Evolutionary conservation across 2,888 invertebrate genomes (phyloP).

Genomic region (Brachyptera risi): DNA sequence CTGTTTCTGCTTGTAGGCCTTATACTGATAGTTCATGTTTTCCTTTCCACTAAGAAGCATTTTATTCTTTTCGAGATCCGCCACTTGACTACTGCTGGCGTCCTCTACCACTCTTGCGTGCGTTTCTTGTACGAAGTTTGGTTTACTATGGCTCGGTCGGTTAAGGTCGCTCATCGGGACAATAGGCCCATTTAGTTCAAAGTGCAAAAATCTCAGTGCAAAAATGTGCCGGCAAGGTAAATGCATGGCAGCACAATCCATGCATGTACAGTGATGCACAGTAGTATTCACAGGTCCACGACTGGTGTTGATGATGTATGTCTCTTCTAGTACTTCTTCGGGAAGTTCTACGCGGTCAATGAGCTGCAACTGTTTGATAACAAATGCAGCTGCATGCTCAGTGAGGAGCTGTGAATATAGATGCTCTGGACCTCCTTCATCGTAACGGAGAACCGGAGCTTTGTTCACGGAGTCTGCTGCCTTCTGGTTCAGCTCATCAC

Average conservation of each 20-base stretch:
- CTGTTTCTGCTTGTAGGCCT: neutral
- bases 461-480: conserved; percentile 26
- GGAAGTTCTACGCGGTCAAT: neutral
- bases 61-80: too few relatives aligned
- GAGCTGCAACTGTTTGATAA: neutral
- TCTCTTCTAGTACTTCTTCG: neutral
- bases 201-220: too few relatives aligned
- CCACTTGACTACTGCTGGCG: too few relatives aligned
- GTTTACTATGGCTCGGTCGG: too few relatives aligned
- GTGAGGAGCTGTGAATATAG: neutral
- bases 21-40: neutral
- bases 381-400: neutral
- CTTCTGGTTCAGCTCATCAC: conserved; percentile 23
- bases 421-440: neutral
- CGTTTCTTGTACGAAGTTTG: too few relatives aligned
- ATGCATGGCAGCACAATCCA: neutral
- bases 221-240: conserved; percentile 1
- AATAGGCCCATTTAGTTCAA: too few relatives aligned
- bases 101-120: too few relatives aligned
- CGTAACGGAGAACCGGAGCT: neutral
- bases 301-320: neutral
- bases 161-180: too few relatives aligned
- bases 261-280: neutral
- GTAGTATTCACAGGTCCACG: neutral
- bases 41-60: too few relatives aligned